Percentiles rank a stretch among this genome's conserved stretches.
These are phyloP conservation scores for Callyntrura sp. DNA, from an alignment of 2,888 invertebrate genomes.

Conservation along the genomic window DNA sequence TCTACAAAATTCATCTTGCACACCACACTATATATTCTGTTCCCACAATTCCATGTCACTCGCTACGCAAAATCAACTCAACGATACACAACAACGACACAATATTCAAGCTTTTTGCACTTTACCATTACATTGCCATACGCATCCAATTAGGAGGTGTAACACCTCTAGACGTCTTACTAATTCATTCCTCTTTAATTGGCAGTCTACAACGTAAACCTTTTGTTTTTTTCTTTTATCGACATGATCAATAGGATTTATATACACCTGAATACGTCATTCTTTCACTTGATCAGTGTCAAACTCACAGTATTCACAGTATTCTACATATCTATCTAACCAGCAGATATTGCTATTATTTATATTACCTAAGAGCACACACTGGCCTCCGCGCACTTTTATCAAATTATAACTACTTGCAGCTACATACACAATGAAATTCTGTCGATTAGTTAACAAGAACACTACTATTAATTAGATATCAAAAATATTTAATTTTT, in stretches of 20 bases:
- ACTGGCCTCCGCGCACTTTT: no score
- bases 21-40: neutral
- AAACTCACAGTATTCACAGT: neutral
- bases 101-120: neutral
- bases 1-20: conserved; percentile 7
- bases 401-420: no score
- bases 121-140: neutral
- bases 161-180: neutral
- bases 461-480: no score
- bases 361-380: no score
- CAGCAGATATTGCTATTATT: neutral
- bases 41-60: neutral
- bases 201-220: no score
- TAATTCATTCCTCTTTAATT: neutral
- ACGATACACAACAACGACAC: neutral
- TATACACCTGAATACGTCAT: neutral
- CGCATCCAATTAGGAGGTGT: neutral
- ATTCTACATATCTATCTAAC: no score
- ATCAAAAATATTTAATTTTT: no score
- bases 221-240: no score
- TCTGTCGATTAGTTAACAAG: no score
- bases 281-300: neutral
- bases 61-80: neutral
- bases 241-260: neutral
- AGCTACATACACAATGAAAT: no score